phyloP scores from a whole-genome alignment of 1,140 invertebrate genomes.

The Pristionchus pacificus region DNA sequence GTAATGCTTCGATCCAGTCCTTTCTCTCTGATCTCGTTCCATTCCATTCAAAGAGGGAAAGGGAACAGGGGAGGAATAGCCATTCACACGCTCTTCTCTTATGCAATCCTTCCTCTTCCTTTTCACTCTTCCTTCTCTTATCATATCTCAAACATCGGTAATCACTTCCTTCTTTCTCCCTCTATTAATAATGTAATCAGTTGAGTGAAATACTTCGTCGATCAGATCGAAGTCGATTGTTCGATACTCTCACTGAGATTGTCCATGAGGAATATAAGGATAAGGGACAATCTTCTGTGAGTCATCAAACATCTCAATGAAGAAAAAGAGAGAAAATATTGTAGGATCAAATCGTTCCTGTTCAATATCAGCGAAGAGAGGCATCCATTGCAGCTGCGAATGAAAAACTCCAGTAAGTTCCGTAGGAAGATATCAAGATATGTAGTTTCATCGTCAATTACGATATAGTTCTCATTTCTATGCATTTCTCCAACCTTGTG shows the following conservation, averaged over 20 bases:
- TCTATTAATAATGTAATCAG: neutral
- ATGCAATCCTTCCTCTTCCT: neutral
- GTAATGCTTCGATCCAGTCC: no score
- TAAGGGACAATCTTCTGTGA: neutral
- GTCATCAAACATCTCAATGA: neutral
- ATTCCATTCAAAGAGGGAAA: neutral
- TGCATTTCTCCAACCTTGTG: no score
- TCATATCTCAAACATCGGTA: neutral
- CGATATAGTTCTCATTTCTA: neutral
- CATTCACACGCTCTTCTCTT: neutral
- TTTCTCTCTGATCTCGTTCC: no score
- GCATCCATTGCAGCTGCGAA: constrained; percentile 11
- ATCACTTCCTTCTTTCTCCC: no score
- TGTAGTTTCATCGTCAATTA: no score
- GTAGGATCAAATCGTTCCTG: neutral
- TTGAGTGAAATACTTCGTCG: neutral
- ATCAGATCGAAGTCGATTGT: neutral
- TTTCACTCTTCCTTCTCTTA: neutral
- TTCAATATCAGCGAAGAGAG: neutral
- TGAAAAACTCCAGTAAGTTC: constrained; percentile 6
- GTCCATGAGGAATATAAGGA: neutral
- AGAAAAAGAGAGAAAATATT: no score
- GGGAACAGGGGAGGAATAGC: neutral
- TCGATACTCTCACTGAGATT: neutral
- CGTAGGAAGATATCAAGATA: no score